phyloP scores from a whole-genome alignment of 2,888 invertebrate genomes.

The Trileptium ribeirensis region DNA sequence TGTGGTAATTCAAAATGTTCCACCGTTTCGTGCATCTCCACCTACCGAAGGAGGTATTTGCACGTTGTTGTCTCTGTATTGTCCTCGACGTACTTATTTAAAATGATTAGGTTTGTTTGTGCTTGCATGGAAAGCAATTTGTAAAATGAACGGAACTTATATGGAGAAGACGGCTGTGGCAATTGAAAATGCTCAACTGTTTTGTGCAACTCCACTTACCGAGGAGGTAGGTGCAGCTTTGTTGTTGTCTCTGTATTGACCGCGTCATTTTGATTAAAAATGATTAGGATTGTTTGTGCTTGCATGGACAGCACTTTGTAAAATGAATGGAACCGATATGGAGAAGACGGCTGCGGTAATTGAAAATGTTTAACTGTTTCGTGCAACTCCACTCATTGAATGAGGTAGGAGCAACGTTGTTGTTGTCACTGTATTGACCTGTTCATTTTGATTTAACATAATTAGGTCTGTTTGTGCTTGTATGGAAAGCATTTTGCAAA shows the following conservation, averaged over 20 bases:
- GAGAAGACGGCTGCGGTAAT: slow-evolving; percentile 73
- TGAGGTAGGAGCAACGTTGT: too few species aligned
- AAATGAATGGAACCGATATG: slow-evolving; percentile 56
- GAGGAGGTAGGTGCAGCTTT: slow-evolving; percentile 64
- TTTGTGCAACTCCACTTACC: slow-evolving; percentile 83
- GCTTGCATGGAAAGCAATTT: slow-evolving; percentile 53
- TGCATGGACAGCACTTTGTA: slow-evolving; percentile 53
- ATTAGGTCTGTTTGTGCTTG: slow-evolving; percentile 65
- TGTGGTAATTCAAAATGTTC: slow-evolving; percentile 75
- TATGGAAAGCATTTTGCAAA: slow-evolving; percentile 52
- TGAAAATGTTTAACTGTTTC: slow-evolving; percentile 78
- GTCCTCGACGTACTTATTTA: too few species aligned
- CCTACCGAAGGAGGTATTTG: slow-evolving; percentile 68
- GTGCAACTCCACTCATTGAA: slow-evolving; percentile 84
- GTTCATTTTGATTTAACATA: too few species aligned
- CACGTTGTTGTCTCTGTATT: too few species aligned
- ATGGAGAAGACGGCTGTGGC: slow-evolving; percentile 70
- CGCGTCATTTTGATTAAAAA: too few species aligned
- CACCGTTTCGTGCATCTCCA: slow-evolving; percentile 86
- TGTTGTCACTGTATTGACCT: too few species aligned
- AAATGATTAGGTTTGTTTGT: slow-evolving; percentile 71
- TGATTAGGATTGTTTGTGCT: slow-evolving; percentile 67
- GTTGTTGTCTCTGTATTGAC: too few species aligned
- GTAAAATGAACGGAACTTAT: slow-evolving; percentile 54
- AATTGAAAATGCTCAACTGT: slow-evolving; percentile 79